Percentiles rank a stretch among this genome's conserved stretches.
These are phyloP conservation scores for Chionomys nivalis DNA, from an alignment of 2,113 vertebrate species.

Conservation along the genomic window DNA sequence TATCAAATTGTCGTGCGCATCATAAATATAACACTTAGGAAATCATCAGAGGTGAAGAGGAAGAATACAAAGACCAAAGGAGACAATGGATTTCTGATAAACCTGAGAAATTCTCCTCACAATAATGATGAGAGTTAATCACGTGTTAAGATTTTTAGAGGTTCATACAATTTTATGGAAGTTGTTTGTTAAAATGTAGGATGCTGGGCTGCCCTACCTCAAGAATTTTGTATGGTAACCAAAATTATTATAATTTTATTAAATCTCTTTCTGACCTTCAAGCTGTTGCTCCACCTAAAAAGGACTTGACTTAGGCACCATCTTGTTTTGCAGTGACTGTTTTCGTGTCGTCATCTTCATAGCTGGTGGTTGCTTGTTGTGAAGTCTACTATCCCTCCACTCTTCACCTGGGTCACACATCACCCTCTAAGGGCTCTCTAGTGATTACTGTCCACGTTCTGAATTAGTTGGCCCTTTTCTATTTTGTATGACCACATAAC, in stretches of 20 bases:
- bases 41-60: not conserved
- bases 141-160: not conserved
- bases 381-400: not conserved
- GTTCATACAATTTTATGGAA: not conserved
- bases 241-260: not conserved
- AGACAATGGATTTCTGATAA: not conserved
- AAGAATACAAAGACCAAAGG: not conserved
- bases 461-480: not conserved
- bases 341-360: not conserved
- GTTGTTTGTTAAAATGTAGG: not conserved
- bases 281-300: not conserved
- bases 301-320: not conserved
- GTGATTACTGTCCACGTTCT: not conserved
- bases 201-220: fast-evolving
- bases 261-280: not conserved
- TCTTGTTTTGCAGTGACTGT: not conserved
- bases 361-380: fast-evolving
- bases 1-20: not conserved
- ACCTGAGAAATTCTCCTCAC: not conserved
- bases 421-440: not conserved
- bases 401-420: not conserved
- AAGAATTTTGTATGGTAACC: not conserved
- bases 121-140: not conserved
- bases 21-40: not conserved
- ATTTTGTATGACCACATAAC: not conserved